A percentile compares a stretch with the other conserved stretches of the same genome.
phyloP scores from a whole-genome alignment of 2,797 vertebrate genomes.

The Sphaeramia orbicularis region DNA sequence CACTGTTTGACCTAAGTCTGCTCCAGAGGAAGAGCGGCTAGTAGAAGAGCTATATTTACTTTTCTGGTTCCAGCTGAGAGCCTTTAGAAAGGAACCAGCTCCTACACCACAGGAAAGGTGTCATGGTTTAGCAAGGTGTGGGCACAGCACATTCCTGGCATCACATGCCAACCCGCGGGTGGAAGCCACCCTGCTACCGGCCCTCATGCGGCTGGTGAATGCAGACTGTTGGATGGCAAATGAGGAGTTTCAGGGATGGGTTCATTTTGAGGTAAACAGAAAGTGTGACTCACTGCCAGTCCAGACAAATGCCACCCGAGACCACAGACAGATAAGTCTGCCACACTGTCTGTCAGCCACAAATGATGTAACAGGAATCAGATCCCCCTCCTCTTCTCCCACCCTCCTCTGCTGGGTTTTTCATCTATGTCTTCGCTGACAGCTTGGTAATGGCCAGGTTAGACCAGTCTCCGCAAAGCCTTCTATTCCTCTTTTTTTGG shows the following conservation, averaged over 20 bases:
- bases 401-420: constrained; percentile 52
- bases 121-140: constrained; percentile 81
- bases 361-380: constrained; percentile 78
- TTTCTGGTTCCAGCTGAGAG: constrained; percentile 62
- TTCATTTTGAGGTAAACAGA: constrained; percentile 83
- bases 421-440: constrained; percentile 59
- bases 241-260: constrained; percentile 68
- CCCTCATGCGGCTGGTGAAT: constrained; percentile 59
- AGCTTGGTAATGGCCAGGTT: constrained; percentile 54
- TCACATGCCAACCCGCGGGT: constrained; percentile 60
- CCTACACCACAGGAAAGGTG: constrained; percentile 81
- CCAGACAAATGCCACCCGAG: constrained; percentile 79
- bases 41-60: constrained; percentile 75
- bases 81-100: constrained; percentile 70
- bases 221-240: constrained; percentile 57
- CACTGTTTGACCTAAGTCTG: constrained; percentile 64
- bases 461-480: constrained; percentile 48
- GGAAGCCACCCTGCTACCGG: constrained; percentile 75
- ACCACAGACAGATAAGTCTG: constrained; percentile 84
- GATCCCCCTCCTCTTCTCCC: constrained; percentile 48
- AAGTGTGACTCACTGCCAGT: constrained; percentile 84
- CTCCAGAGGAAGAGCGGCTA: constrained; percentile 64
- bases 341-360: constrained; percentile 71
- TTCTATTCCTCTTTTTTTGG: constrained; percentile 46
- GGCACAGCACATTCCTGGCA: constrained; percentile 76